phyloP scores from a whole-genome alignment of 2,113 vertebrate genomes.

The Ochotona curzoniae region DNA sequence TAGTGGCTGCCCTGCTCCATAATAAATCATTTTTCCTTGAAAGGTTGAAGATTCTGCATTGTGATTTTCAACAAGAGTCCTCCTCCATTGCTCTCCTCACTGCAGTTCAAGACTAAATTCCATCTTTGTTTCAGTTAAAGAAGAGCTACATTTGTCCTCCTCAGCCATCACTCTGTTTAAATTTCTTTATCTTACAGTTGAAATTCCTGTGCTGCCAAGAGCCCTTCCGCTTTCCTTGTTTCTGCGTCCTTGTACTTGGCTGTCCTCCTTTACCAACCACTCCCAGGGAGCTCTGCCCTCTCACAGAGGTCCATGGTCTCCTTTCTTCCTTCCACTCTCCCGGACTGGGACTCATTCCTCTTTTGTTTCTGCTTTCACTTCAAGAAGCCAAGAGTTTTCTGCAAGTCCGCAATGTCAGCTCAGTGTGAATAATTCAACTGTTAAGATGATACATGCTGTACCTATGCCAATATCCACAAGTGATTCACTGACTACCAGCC shows the following conservation, averaged over 20 bases:
- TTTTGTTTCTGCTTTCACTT: constrained; percentile 12
- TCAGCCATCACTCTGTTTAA: too few species aligned
- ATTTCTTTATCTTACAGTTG: background rate
- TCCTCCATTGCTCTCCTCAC: background rate
- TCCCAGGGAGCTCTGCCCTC: background rate
- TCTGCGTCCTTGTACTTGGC: background rate
- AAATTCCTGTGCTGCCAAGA: background rate
- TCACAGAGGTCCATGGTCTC: background rate
- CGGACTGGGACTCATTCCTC: background rate
- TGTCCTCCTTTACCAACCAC: too few species aligned
- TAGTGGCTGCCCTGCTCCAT: too few species aligned
- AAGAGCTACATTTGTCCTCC: background rate
- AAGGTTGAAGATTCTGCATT: too few species aligned
- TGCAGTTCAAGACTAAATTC: background rate
- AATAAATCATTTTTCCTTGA: too few species aligned
- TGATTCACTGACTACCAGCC: background rate
- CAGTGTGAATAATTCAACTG: constrained; percentile 22
- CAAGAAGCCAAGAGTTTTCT: constrained; percentile 15
- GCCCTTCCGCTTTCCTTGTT: background rate
- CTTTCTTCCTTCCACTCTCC: background rate
- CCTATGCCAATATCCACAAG: background rate
- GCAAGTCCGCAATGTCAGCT: background rate
- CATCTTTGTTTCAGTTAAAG: background rate
- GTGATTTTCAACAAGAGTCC: too few species aligned
- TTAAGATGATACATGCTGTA: background rate